These are phyloP conservation scores for Podiceps cristatus DNA, from an alignment of 2,113 vertebrate genomes.

Conservation along the genomic window DNA sequence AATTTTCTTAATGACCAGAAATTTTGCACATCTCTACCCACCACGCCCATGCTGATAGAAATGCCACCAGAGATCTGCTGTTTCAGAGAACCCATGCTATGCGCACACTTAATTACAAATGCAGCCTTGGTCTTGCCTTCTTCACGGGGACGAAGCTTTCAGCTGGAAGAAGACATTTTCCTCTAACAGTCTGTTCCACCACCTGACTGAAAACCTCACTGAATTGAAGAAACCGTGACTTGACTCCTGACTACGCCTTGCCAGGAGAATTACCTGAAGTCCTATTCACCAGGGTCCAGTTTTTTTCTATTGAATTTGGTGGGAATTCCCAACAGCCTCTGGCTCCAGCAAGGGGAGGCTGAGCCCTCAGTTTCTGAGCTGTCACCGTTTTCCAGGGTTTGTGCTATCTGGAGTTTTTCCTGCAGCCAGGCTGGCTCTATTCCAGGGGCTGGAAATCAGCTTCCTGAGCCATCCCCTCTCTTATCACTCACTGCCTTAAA, in stretches of 20 bases:
- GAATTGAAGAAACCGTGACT: neutral
- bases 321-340: neutral
- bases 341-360: neutral
- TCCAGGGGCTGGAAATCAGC: neutral
- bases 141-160: neutral
- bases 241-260: neutral
- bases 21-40: neutral
- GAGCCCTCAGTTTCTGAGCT: neutral
- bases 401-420: neutral
- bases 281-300: neutral
- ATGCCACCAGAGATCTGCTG: neutral
- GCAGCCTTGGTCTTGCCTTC: fast-evolving
- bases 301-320: neutral
- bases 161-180: neutral
- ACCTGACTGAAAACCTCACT: neutral
- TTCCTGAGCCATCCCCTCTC: neutral
- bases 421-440: neutral
- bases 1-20: neutral
- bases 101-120: neutral
- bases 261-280: neutral
- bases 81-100: neutral
- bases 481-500: constrained; percentile 51
- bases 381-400: neutral
- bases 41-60: neutral
- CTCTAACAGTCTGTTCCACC: neutral